phyloP scores from a whole-genome alignment of 2,797 vertebrate genomes.

The Periparus ater region DNA sequence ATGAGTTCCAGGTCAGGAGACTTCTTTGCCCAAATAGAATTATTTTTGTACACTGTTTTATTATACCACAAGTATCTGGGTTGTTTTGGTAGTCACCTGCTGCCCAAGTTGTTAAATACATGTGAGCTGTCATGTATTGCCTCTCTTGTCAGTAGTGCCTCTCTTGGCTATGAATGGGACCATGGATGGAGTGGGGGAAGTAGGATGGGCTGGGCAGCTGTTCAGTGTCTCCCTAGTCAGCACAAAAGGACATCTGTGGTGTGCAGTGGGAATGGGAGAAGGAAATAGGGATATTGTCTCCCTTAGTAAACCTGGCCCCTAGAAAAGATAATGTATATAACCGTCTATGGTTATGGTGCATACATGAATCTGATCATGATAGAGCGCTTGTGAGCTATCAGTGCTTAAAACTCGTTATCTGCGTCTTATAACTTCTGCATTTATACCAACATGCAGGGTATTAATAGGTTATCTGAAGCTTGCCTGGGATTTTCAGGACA shows the following conservation, averaged over 20 bases:
- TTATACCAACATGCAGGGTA: not conserved
- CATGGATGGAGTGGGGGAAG: not conserved
- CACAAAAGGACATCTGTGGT: not conserved
- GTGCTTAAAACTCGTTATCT: not conserved
- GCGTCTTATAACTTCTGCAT: not conserved
- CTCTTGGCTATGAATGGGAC: not conserved
- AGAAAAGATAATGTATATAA: not conserved
- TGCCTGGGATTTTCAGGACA: not conserved
- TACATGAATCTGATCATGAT: not conserved
- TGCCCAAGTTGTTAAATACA: not conserved
- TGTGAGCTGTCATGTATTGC: not conserved
- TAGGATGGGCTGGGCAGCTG: not conserved
- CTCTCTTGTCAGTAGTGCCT: not conserved
- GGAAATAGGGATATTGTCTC: not conserved
- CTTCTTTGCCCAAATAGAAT: not conserved
- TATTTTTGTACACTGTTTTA: not conserved
- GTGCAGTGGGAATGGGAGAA: not conserved
- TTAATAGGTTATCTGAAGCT: not conserved
- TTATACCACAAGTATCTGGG: rapidly evolving
- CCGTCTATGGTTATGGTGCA: not conserved
- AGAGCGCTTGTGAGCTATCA: not conserved
- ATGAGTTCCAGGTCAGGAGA: not conserved
- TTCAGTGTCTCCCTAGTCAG: not conserved
- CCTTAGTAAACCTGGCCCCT: not conserved
- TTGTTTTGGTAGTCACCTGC: not conserved